Base-by-base conservation (phyloP, 1,140 invertebrate species). In the Ericerus pela region DNA sequence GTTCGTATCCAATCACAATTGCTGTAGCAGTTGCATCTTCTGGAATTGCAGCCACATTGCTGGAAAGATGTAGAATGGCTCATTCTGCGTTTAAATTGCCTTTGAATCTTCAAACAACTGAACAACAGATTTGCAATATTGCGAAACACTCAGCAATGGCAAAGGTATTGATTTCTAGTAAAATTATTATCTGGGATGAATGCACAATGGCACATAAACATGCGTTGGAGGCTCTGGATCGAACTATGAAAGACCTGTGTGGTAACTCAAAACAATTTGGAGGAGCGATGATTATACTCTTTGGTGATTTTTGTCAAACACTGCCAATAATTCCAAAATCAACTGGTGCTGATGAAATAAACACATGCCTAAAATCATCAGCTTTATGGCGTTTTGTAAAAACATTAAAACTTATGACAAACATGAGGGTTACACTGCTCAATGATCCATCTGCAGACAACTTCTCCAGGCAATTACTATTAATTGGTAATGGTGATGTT, bases 181-280 rank as follows among this genome's bases (percentile, higher is more conserved):
- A 62, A 56, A 16, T 70, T 18, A 65, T 71, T 41, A 58, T 70
- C 54, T 70, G 70, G 64, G 66, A 71, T 64, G 68, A 71, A 65
- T 66, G 62, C 56, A 67, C 68, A 33, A 70, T 70, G 69, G 56
- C 65, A 12, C 63, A 65, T 24, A 66, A 63, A 57, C 55, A 53
- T 55, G 47, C 61, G 20, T 54, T 70, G 10, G 59, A 70, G 55
- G 62, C 65, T 41, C 58, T 69, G 8, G 61, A 71, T 33, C 18
- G 27, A 12, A 62, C 63, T 43, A 1, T 56, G n/a, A 29, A 31
- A 54, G 52, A 58, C 31, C 12, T 58, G 6, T n/a, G 51, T 10
- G 47, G 24, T 38, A 43, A 43, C n/a, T 43, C 38, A n/a, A 8
- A 20, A 18, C 3, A 11, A 12, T 37, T 67, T 59, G 61, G 62